These are phyloP conservation scores for Maconellicoccus hirsutus DNA, from an alignment of 1,140 invertebrate species.

Conservation along the genomic window DNA sequence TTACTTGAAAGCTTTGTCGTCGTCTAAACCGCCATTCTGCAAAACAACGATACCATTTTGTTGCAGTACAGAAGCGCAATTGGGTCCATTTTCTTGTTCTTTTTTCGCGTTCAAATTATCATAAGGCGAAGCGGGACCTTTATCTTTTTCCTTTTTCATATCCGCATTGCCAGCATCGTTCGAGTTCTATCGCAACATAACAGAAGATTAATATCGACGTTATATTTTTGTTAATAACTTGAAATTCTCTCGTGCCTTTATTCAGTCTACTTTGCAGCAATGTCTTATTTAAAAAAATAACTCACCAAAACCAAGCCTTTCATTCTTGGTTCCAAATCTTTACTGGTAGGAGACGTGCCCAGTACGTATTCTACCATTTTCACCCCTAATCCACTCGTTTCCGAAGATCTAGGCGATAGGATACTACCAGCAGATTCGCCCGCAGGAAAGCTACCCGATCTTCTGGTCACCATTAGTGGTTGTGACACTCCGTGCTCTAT, in stretches of 20 bases:
- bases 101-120: slow-evolving; percentile 45
- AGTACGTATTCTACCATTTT: slow-evolving; percentile 99
- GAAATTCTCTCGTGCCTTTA: too few relatives aligned
- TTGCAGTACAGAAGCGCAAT: slow-evolving; percentile 32
- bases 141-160: slow-evolving; percentile 50
- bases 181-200: slow-evolving; percentile 26
- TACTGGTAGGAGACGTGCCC: slow-evolving; percentile 74
- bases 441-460: slow-evolving; percentile 45
- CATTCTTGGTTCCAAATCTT: slow-evolving; percentile 61
- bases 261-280: too few relatives aligned
- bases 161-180: slow-evolving; percentile 34
- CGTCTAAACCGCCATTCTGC: slow-evolving; percentile 76
- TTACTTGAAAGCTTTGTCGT: slow-evolving; percentile 86
- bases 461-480: slow-evolving; percentile 53
- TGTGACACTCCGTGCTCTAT: slow-evolving; percentile 66
- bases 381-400: slow-evolving; percentile 74
- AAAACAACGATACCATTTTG: slow-evolving; percentile 56
- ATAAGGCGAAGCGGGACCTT: slow-evolving; percentile 52
- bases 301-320: slow-evolving; percentile 53
- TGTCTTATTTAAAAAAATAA: slow-evolving; percentile 24
- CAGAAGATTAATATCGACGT: not conserved
- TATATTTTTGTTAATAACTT: too few relatives aligned
- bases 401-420: slow-evolving; percentile 53
- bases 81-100: slow-evolving; percentile 40
- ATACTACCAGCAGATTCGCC: slow-evolving; percentile 42